These are phyloP conservation scores for Terrapene triunguis DNA, from an alignment of 2,113 vertebrate species.

Conservation along the genomic window DNA sequence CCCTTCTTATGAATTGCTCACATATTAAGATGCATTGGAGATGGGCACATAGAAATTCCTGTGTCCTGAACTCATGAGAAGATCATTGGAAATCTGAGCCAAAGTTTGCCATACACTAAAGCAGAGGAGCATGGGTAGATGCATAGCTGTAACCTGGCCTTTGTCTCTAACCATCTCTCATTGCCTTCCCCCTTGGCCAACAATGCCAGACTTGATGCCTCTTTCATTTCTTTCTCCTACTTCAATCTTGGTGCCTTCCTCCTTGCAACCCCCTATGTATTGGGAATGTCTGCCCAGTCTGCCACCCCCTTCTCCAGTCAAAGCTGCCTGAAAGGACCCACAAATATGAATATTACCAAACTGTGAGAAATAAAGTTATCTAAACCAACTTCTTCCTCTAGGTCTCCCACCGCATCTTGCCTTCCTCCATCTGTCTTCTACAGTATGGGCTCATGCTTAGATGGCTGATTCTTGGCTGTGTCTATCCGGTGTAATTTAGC, in stretches of 20 bases:
- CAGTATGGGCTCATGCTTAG: background rate
- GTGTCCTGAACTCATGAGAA: background rate
- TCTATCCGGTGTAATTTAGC: background rate
- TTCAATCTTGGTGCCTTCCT: background rate
- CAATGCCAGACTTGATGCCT: background rate
- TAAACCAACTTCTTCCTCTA: background rate
- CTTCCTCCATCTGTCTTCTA: background rate
- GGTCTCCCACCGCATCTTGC: background rate
- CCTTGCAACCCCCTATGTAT: accelerated
- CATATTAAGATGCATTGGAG: background rate
- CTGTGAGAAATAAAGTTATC: background rate
- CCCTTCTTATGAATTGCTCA: background rate
- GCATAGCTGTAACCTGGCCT: background rate
- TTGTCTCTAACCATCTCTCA: background rate
- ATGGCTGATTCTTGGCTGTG: background rate
- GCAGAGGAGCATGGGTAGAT: background rate
- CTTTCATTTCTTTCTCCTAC: background rate
- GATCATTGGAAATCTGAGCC: background rate
- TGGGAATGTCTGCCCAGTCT: accelerated
- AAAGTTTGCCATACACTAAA: background rate
- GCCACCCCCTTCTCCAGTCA: background rate
- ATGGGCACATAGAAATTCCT: background rate
- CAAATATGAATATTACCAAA: background rate
- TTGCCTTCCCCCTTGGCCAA: background rate
- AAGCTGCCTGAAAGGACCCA: background rate